Evolutionary conservation across 2,113 vertebrate genomes (phyloP).

Genomic region (Charina bottae): DNA sequence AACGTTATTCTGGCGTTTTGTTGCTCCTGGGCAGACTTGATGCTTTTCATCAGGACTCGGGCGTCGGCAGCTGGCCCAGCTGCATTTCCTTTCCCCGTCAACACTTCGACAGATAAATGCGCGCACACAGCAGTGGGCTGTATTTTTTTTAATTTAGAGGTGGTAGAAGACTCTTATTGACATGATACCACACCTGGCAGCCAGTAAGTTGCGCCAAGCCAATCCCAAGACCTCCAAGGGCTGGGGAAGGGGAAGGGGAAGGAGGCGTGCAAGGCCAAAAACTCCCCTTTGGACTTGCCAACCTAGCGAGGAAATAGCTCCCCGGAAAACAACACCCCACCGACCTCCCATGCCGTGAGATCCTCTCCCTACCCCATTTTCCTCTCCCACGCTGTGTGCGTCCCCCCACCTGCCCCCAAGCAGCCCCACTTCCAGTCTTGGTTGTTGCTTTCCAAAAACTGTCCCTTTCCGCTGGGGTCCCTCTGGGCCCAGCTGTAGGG

Average conservation of each 20-base stretch:
- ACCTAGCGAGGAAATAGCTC: background rate
- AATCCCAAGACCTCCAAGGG: background rate
- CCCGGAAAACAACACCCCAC: background rate
- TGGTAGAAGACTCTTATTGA: too few relatives aligned
- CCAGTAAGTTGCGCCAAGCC: too few relatives aligned
- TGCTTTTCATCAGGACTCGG: too few relatives aligned
- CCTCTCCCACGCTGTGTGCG: background rate
- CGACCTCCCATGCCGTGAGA: background rate
- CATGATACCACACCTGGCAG: background rate
- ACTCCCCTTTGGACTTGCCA: background rate
- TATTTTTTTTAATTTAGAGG: background rate
- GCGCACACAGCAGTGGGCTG: too few relatives aligned
- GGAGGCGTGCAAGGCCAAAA: too few relatives aligned
- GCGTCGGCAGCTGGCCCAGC: too few relatives aligned
- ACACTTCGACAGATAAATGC: background rate
- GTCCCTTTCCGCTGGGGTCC: background rate
- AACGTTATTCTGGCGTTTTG: background rate
- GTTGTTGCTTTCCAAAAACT: too few relatives aligned
- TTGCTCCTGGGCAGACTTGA: background rate
- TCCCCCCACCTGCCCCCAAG: accelerated
- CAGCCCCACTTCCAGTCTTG: background rate
- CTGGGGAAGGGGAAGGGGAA: too few relatives aligned
- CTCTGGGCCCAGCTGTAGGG: accelerated
- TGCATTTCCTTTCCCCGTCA: background rate
- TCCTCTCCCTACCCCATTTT: background rate